Evolutionary conservation across 2,797 vertebrate genomes (phyloP).

Genomic region (Anguilla marmorata): DNA sequence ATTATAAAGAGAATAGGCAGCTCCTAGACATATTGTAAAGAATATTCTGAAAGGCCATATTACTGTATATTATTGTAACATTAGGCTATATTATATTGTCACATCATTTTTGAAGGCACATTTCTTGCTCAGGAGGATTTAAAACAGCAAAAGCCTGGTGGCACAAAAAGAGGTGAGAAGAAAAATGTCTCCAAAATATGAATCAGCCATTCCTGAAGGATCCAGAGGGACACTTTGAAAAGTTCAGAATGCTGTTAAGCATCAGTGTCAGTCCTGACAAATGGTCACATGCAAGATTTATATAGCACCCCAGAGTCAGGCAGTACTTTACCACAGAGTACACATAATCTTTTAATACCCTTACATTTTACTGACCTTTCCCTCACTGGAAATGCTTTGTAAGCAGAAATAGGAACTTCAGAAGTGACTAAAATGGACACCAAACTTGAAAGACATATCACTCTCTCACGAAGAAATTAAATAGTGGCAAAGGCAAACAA

Average conservation of each 20-base stretch:
- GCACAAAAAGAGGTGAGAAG: neutral
- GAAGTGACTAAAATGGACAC: neutral
- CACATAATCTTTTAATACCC: conserved; percentile 38
- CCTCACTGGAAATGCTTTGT: neutral
- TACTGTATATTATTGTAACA: neutral
- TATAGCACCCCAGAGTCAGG: conserved; percentile 35
- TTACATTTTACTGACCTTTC: neutral
- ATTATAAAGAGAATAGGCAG: neutral
- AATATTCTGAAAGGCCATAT: neutral
- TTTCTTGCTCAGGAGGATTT: neutral
- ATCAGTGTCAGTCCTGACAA: conserved; percentile 53
- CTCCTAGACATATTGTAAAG: neutral
- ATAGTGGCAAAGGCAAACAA: neutral
- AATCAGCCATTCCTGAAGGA: conserved; percentile 35
- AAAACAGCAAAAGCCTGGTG: neutral
- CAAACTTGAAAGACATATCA: neutral
- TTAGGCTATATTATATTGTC: neutral
- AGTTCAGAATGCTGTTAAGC: conserved; percentile 42
- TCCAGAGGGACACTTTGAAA: conserved; percentile 26
- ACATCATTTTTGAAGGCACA: neutral
- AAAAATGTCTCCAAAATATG: neutral
- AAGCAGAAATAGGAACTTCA: conserved; percentile 3
- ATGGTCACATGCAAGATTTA: conserved; percentile 45
- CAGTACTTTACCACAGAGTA: conserved; percentile 41
- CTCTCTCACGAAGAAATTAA: neutral